Percentiles rank a stretch among this genome's conserved stretches.
Conservation (phyloP, 2,113 vertebrate species). For the Elachura formosa region DNA sequence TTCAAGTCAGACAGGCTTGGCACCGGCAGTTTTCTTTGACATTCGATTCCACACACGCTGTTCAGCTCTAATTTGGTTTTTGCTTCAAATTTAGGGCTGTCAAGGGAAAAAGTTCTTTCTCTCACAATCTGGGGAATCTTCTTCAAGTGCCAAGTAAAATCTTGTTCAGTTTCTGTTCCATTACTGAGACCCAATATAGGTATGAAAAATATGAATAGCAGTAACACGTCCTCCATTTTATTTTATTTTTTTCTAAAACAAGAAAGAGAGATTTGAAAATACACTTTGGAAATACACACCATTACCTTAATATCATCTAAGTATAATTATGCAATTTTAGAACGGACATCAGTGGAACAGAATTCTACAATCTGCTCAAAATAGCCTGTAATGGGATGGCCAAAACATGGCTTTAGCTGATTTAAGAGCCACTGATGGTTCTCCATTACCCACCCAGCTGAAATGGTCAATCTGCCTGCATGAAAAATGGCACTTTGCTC, state of each 20-base stretch:
- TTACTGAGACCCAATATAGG: constrained; percentile 61
- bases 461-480: not conserved
- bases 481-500: not conserved
- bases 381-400: too few species aligned
- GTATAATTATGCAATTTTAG: not conserved
- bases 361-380: not conserved
- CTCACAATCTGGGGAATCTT: constrained; percentile 83
- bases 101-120: constrained; percentile 80
- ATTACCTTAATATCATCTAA: not conserved
- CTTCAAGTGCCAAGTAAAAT: constrained; percentile 86
- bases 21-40: constrained; percentile 77
- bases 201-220: constrained; percentile 75
- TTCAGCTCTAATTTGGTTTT: constrained; percentile 67
- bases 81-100: constrained; percentile 81
- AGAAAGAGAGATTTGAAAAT: constrained; percentile 43
- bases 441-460: not conserved
- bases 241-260: constrained; percentile 69
- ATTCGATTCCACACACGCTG: constrained; percentile 87
- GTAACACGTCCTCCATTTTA: constrained; percentile 79
- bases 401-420: not conserved
- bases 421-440: not conserved
- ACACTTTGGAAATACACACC: not conserved
- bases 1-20: constrained; percentile 83
- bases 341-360: not conserved
- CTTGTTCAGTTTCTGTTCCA: constrained; percentile 69